Base-by-base conservation (phyloP, 1,140 invertebrate species). In the Babylonia areolata region DNA sequence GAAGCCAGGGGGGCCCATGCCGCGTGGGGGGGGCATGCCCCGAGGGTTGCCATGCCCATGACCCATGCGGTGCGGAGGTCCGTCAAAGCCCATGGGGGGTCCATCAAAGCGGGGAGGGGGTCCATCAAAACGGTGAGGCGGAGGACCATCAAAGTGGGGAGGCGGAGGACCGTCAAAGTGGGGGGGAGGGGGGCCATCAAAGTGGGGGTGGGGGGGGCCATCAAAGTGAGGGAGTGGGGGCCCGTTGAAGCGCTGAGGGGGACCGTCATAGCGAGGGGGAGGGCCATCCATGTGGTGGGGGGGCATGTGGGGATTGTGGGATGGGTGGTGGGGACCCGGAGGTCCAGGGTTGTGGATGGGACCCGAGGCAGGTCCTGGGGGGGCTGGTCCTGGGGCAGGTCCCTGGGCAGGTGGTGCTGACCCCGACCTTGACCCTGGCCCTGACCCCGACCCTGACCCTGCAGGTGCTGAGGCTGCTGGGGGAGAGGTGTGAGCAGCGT, bases 221-320 rank as follows among this genome's bases (percentile, higher is more conserved):
- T 77, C 75, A 77, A 42, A 77, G 37, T 51, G 79, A 23, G 79
- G 79, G 35, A 28, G 42, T 35, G 54, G 39, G n/a, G 83, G 85
- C 78, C 78, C 39, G 15, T 12, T 6, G 39, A 31, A 79, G 78
- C 39, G 39, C 46, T 79, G 39, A 12, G 23, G 42, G 33, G 80
- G 42, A 23, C 80, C 80, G 37, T 81, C 73, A 23, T 35, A 75
- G n/a, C 81, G 82, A 15, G 82, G 82, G 11, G 64, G 86, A 28
- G 73, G 86, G 5, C 73, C 84, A 31, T 81, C 64, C 54, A 71
- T 46, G 39, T 75, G 88, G 51, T 85, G 88, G 12, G 46, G 80
- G n/a, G 20, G 78, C 35, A 86, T 35, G 33, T 83, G 86, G 23
- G 80, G 81, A 75, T 85, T 80, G 51, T 86, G 86, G 40, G 77